Conservation (phyloP, 23 tunicate species). For the Oikopleura albicans region DNA sequence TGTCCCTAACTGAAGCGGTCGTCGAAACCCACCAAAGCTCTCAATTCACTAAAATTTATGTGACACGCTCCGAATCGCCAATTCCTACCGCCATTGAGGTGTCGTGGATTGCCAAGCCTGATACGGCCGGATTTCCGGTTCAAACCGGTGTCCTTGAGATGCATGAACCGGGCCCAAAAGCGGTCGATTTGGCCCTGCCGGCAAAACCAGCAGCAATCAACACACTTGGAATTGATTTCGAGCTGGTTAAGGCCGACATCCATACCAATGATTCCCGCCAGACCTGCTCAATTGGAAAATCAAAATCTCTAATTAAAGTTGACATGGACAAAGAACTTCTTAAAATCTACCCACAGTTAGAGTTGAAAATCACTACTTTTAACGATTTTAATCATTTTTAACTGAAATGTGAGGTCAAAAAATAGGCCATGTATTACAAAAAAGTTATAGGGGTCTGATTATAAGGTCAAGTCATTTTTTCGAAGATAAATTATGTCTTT, state of each 20-base stretch:
- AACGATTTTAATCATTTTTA: too few species aligned
- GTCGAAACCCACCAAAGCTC: not conserved
- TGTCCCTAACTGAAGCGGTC: not conserved
- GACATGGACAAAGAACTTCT: not conserved
- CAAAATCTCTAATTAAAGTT: not conserved
- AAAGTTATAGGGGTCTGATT: too few species aligned
- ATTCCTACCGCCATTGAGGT: conserved; percentile 15
- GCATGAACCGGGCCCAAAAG: not conserved
- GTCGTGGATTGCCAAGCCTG: conserved; percentile 7
- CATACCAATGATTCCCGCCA: conserved; percentile 6
- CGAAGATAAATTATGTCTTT: too few species aligned
- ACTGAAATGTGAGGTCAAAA: too few species aligned
- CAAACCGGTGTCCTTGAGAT: not conserved
- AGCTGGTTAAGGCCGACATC: conserved; percentile 7
- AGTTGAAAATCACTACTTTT: too few species aligned
- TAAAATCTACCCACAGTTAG: not conserved
- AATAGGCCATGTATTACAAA: too few species aligned
- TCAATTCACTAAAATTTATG: not conserved
- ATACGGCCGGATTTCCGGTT: not conserved
- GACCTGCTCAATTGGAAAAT: not conserved
- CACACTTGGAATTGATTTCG: not conserved
- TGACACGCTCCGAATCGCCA: not conserved
- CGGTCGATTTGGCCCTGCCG: not conserved
- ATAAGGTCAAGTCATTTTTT: too few species aligned
- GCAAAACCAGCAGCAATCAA: not conserved